Conservation (phyloP, 2,797 vertebrate genomes). For the Nannoperca obscura region DNA sequence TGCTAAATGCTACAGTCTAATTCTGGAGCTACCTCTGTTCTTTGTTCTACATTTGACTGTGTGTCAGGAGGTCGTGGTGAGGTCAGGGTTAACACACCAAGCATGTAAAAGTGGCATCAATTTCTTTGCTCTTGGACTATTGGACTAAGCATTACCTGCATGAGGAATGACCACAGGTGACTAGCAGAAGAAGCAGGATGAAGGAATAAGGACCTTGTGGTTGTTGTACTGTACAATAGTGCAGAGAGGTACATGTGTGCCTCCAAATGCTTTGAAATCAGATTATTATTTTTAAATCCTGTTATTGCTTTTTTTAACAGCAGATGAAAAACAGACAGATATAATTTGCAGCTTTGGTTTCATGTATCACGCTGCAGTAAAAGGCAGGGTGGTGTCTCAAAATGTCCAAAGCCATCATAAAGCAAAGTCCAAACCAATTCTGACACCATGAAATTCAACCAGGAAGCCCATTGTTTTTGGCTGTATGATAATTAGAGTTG, state of each 20-base stretch:
- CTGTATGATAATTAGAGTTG: conserved; percentile 77
- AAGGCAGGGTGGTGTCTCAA: conserved; percentile 11
- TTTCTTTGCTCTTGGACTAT: conserved; percentile 25
- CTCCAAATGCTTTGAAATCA: conserved; percentile 46
- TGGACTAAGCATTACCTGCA: conserved; percentile 19
- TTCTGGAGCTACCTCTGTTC: conserved; percentile 11
- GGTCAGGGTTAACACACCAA: conserved; percentile 14
- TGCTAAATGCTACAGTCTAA: not conserved
- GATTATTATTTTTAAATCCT: conserved; percentile 40
- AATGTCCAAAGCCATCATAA: conserved; percentile 61
- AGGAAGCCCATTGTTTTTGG: conserved; percentile 66
- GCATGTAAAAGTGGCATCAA: not conserved
- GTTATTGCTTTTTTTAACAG: conserved; percentile 22
- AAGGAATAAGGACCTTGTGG: conserved; percentile 7
- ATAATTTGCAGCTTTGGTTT: conserved; percentile 15
- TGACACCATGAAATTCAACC: conserved; percentile 72
- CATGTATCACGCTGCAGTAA: conserved; percentile 1
- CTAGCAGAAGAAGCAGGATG: too few species aligned
- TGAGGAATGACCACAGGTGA: too few species aligned
- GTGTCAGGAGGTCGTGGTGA: conserved; percentile 24
- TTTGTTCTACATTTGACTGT: not conserved
- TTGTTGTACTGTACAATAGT: not conserved
- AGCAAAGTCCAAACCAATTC: conserved; percentile 62
- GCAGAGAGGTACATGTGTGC: not conserved
- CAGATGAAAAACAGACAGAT: not conserved